Percentiles rank a stretch among this genome's conserved stretches.
Conservation (phyloP, 2,888 invertebrate species). For the Mesochorus sp. region DNA sequence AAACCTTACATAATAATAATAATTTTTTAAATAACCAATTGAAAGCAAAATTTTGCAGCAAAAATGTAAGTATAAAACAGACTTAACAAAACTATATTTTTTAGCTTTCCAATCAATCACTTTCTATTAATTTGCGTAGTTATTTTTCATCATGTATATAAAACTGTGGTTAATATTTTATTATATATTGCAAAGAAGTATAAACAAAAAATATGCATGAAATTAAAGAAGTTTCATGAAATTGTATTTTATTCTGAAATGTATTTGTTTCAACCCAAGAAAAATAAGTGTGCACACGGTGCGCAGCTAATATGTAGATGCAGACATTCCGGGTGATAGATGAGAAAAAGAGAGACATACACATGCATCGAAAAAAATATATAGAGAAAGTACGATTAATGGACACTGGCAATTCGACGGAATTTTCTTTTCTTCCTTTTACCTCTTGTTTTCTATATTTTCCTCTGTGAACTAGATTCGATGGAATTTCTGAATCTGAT, state of each 20-base stretch:
- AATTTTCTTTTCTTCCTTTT: neutral
- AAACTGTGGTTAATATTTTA: no score
- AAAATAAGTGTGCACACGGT: neutral
- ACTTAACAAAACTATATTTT: no score
- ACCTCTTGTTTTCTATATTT: neutral
- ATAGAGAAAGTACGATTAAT: conserved; percentile 35
- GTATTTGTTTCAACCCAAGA: neutral
- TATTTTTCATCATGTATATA: no score
- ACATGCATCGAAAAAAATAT: conserved; percentile 17
- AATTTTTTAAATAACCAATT: no score
- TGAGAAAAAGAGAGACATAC: conserved; percentile 13
- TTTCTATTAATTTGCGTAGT: no score
- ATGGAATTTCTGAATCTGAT: neutral
- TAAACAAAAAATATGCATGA: neutral
- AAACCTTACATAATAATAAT: no score
- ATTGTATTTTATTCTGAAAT: neutral
- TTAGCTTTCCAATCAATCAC: neutral
- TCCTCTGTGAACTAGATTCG: neutral
- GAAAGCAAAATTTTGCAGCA: neutral
- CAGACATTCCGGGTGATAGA: conserved; percentile 13
- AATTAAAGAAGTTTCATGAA: neutral
- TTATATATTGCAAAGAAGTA: no score
- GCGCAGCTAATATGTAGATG: neutral
- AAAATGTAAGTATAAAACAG: neutral
- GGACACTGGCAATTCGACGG: conserved; percentile 26